Base-by-base conservation (phyloP, 2,797 vertebrate genomes). In the Discoglossus pictus region DNA sequence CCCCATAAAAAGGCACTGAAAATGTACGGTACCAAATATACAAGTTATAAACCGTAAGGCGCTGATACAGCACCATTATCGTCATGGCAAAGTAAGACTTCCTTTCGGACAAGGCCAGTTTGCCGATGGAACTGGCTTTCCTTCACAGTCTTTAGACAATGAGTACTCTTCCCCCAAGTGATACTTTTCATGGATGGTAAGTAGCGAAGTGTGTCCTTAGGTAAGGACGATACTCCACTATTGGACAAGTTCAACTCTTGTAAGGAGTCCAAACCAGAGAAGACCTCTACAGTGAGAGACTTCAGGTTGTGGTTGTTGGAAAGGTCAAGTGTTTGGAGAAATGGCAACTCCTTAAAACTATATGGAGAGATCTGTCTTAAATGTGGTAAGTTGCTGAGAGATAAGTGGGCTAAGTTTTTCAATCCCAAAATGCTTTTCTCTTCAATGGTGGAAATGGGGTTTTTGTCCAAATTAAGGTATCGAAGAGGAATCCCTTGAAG, bases 221-320 rank as follows among this genome's bases (percentile, higher is more conserved):
- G 93, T 73, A 96, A 78, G 2, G 89, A 85, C 0, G 65, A 74
- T 68, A 94, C 61, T 0, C 87, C 87, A 0, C 94, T 94, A 66
- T 89, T 89, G 0, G 93, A 93, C 74, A 99, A 79, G 65, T 94
- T 93, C 70, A 99, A 90, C 77, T 99, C 97, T 58, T 94, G 96
- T 55, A 99, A 78, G 13, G 94, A 91, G 38, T 72, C 80, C 42
- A 99, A 83, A 51, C 92, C 93, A 0, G 78, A 87, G 51, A 97
- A 93, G 1, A 93, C 87, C 6, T 89, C 87, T 0, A 90, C 79
- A 25, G 74, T 83, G 18, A 94, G 75, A 9, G 79, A 84, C 51
- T 82, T 87, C 11, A 99, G 81, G 9, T 80, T 79, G 1, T 78
- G 85, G 76, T 96, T 97, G 77, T 84, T 88, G 1, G 95, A 98